Conservation (phyloP, 2,888 invertebrate species). For the Phyllotreta striolata region DNA sequence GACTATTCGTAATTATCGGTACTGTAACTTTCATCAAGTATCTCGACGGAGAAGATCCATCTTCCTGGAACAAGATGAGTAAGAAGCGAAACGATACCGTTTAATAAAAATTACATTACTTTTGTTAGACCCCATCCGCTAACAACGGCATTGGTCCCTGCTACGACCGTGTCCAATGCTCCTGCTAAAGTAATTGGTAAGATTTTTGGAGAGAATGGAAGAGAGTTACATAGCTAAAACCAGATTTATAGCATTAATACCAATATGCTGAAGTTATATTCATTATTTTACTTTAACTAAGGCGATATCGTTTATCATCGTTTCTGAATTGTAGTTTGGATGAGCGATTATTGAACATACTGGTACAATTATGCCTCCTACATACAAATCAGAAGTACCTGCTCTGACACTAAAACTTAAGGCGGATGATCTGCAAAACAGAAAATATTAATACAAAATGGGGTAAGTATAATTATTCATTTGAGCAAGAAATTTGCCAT, state of each 20-base stretch:
- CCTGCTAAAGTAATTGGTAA: conserved; percentile 36
- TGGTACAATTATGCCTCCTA: conserved; percentile 21
- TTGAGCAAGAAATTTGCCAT: no score
- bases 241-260: neutral
- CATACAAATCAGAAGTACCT: conserved; percentile 29
- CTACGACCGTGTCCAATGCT: conserved; percentile 5
- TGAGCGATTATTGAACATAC: conserved; percentile 31
- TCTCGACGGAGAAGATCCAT: conserved; percentile 15
- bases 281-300: conserved; percentile 33
- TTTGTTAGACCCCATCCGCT: conserved; percentile 41
- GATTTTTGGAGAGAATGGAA: conserved; percentile 31
- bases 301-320: conserved; percentile 42
- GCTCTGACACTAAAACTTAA: conserved; percentile 33
- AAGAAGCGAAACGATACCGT: neutral
- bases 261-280: neutral
- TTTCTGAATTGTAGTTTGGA: conserved; percentile 21
- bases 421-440: conserved; percentile 35
- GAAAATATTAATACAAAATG: no score
- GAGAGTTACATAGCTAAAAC: conserved; percentile 34
- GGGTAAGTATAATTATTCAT: no score
- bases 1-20: conserved; percentile 28
- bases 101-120: conserved; percentile 12
- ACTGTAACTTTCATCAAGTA: conserved; percentile 33
- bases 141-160: conserved; percentile 31
- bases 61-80: conserved; percentile 29